A percentile compares a stretch with the other conserved stretches of the same genome.
phyloP scores from a whole-genome alignment of 2,113 vertebrate species.

The Calypte anna region DNA sequence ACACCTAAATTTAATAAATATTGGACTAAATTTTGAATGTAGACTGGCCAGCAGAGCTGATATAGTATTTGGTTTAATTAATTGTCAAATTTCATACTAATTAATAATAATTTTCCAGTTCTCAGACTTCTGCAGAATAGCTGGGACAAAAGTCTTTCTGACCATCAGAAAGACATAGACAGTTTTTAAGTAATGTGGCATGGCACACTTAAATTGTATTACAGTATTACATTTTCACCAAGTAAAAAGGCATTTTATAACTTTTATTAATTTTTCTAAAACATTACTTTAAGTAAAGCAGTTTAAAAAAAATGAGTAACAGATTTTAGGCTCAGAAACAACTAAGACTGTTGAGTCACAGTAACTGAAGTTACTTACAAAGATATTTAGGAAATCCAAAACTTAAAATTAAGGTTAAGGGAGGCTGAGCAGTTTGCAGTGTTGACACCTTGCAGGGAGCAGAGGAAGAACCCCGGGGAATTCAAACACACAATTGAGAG shows the following conservation, averaged over 20 bases:
- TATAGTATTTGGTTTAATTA: not conserved
- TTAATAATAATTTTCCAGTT: not conserved
- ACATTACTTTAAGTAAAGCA: not conserved
- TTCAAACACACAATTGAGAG: accelerated
- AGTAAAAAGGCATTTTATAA: not conserved
- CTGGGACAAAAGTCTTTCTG: not conserved
- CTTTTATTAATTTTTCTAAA: not conserved
- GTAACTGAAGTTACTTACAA: accelerated
- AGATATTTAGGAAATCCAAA: not conserved
- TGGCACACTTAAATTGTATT: not conserved
- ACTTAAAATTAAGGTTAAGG: not conserved
- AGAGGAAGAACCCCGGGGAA: not conserved
- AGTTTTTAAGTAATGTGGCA: not conserved
- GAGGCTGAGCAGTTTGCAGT: accelerated
- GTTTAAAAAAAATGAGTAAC: not conserved
- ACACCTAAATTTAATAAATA: slow-evolving; percentile 3
- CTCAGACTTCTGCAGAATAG: not conserved
- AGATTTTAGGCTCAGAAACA: not conserved
- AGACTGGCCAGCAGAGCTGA: not conserved
- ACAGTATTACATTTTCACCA: not conserved
- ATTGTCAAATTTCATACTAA: not conserved
- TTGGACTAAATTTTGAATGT: not conserved
- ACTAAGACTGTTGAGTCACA: not conserved
- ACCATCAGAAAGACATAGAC: not conserved
- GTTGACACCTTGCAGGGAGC: accelerated